These are phyloP conservation scores for Gopherus flavomarginatus DNA, from an alignment of 2,113 vertebrate species.

Conservation along the genomic window DNA sequence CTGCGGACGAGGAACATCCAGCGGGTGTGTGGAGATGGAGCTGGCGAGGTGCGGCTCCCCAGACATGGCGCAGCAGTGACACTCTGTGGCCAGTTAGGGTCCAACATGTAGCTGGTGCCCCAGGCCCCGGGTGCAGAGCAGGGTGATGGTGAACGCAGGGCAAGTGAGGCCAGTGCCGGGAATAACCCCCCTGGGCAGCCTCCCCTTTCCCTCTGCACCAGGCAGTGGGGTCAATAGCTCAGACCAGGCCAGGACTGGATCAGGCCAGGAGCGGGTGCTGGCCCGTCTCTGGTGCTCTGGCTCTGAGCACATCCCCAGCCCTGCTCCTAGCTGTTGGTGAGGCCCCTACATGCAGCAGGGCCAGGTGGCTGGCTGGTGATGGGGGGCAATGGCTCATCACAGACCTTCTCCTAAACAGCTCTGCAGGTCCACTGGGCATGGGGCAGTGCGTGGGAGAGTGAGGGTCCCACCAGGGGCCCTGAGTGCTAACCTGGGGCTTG, in stretches of 20 bases:
- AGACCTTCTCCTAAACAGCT: neutral
- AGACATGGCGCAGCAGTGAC: slow-evolving; percentile 7
- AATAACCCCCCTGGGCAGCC: neutral
- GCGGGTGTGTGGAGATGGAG: neutral
- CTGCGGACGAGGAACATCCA: too few relatives aligned
- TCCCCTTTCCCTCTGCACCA: neutral
- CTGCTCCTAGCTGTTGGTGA: accelerated
- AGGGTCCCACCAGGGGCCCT: too few relatives aligned
- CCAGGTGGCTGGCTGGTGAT: neutral
- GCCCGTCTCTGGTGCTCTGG: too few relatives aligned
- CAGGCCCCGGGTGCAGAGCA: neutral
- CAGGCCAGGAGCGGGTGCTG: neutral
- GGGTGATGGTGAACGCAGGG: neutral
- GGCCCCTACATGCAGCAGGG: neutral
- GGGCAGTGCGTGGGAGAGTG: neutral
- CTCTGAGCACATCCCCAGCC: too few relatives aligned
- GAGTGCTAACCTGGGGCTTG: neutral
- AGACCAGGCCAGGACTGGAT: neutral
- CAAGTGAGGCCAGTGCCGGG: neutral
- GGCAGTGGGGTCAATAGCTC: neutral
- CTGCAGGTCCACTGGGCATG: neutral
- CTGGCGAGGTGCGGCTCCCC: accelerated
- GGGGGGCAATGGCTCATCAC: neutral
- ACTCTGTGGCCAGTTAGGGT: slow-evolving; percentile 19
- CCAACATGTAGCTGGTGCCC: neutral